Evolutionary conservation across 1,140 invertebrate genomes (phyloP).

Genomic region (Neodiprion lecontei): DNA sequence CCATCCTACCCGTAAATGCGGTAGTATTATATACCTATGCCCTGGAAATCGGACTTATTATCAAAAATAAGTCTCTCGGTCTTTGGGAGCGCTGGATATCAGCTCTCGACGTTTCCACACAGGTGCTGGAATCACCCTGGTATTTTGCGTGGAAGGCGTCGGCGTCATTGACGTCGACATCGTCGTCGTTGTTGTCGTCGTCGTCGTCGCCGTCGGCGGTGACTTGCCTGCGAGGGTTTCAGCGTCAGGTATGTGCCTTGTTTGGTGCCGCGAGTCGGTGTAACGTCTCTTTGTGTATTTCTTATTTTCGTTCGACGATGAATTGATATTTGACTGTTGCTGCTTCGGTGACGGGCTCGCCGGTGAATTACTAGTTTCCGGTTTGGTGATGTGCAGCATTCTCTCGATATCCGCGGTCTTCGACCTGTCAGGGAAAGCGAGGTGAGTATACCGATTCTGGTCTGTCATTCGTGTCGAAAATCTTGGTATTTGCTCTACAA

Average conservation of each 20-base stretch:
- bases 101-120: conserved; percentile 82
- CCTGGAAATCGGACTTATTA: background rate
- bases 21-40: too few relatives aligned
- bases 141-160: conserved; percentile 43
- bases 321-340: conserved; percentile 31
- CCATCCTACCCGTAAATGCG: too few relatives aligned
- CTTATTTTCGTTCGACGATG: conserved; percentile 60
- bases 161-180: conserved; percentile 10
- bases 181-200: conserved; percentile 18
- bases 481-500: conserved; percentile 5
- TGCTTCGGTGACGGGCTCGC: conserved; percentile 28
- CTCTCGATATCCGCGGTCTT: conserved; percentile 74
- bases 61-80: conserved; percentile 50
- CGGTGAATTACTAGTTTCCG: conserved; percentile 29
- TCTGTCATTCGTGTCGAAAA: background rate
- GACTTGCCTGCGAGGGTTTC: conserved; percentile 56
- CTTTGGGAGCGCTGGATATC: conserved; percentile 76
- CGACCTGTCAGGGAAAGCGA: conserved; percentile 51
- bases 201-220: conserved; percentile 33
- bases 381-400: conserved; percentile 59
- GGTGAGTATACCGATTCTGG: background rate
- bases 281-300: conserved; percentile 70
- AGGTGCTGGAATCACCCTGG: conserved; percentile 51
- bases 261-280: conserved; percentile 68
- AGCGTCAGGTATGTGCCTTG: conserved; percentile 66